phyloP scores from a whole-genome alignment of 2,797 vertebrate genomes.

The Discoglossus pictus region DNA sequence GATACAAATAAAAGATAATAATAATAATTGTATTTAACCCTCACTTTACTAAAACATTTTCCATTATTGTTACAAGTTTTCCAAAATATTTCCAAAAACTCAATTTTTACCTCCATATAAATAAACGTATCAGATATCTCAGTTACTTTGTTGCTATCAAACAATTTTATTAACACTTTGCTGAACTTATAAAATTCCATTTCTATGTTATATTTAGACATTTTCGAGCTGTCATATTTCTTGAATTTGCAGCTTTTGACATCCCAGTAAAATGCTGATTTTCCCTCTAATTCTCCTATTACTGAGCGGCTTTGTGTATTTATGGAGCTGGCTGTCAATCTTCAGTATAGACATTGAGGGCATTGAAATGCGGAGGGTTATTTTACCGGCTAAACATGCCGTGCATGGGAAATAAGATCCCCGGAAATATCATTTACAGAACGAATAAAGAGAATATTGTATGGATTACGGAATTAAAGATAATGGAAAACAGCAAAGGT shows the following conservation, averaged over 20 bases:
- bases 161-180: too few species aligned
- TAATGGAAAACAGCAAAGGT: background rate
- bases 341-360: slow-evolving; percentile 2
- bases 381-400: slow-evolving; percentile 19
- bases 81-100: too few species aligned
- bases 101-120: too few species aligned
- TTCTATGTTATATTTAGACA: too few species aligned
- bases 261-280: slow-evolving; percentile 10
- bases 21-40: too few species aligned
- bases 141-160: too few species aligned
- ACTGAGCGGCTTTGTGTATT: slow-evolving; percentile 20
- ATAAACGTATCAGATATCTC: too few species aligned
- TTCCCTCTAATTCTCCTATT: slow-evolving; percentile 12
- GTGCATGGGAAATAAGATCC: slow-evolving; percentile 17
- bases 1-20: too few species aligned
- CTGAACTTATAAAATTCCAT: too few species aligned
- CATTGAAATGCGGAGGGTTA: slow-evolving; percentile 9
- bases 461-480: background rate
- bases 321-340: slow-evolving; percentile 24
- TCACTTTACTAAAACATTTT: too few species aligned
- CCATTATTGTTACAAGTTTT: too few species aligned
- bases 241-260: slow-evolving; percentile 13
- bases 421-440: background rate
- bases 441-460: background rate
- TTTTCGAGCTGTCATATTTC: slow-evolving; percentile 13